Conservation (phyloP, 2,888 invertebrate species). For the Protodeltote pygarga region DNA sequence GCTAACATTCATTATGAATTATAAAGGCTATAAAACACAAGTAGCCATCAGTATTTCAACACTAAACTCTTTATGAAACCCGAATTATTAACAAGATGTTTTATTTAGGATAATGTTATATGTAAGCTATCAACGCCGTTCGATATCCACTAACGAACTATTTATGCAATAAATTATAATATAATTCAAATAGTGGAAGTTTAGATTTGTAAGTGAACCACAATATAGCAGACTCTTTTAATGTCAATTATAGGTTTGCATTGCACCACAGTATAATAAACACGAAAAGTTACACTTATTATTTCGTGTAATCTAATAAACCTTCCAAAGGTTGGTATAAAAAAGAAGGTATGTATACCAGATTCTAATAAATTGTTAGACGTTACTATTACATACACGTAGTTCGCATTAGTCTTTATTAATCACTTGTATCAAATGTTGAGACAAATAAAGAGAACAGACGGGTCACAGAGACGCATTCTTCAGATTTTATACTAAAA, state of each 20-base stretch:
- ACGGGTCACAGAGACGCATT: no score
- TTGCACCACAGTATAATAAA: conserved; percentile 73
- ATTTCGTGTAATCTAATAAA: no score
- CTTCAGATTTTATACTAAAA: no score
- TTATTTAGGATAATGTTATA: conserved; percentile 42
- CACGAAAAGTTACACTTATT: no score
- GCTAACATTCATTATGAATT: conserved; percentile 30
- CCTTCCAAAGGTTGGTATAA: no score
- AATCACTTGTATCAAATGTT: conserved; percentile 45
- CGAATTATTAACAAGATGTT: conserved; percentile 37
- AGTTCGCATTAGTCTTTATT: conserved; percentile 38
- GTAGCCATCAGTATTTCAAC: conserved; percentile 39
- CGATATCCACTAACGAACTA: conserved; percentile 46
- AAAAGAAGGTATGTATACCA: no score
- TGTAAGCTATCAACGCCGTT: conserved; percentile 20
- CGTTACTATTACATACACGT: conserved; percentile 44
- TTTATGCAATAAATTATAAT: conserved; percentile 81
- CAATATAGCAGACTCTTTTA: no score
- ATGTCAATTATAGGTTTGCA: no score
- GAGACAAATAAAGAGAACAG: no score
- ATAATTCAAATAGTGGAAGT: conserved; percentile 79
- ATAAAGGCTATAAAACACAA: conserved; percentile 36
- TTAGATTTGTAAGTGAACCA: no score
- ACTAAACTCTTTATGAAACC: conserved; percentile 38
- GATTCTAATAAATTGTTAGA: no score